Evolutionary conservation across 2,888 invertebrate genomes (phyloP).

Genomic region (Mamestra brassicae): DNA sequence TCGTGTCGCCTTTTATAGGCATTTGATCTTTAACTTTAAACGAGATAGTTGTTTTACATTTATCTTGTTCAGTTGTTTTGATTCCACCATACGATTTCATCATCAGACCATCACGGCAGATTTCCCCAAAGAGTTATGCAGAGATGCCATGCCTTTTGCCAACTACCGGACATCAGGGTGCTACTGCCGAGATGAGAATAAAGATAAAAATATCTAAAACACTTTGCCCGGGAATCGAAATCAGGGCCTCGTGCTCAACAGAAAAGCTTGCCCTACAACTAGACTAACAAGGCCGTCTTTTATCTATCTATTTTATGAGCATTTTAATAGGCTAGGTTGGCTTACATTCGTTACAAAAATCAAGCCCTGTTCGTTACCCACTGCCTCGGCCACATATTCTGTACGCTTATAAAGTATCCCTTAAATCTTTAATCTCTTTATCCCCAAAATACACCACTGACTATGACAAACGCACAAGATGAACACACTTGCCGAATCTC

Average conservation of each 20-base stretch:
- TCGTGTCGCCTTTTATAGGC: slow-evolving; percentile 30
- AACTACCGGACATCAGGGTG: no score
- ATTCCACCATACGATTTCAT: neutral
- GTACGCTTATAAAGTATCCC: neutral
- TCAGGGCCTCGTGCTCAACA: no score
- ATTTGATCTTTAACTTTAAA: slow-evolving; percentile 39
- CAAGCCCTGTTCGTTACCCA: neutral
- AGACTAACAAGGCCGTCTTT: no score
- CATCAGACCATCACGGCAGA: neutral
- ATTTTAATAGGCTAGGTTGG: no score
- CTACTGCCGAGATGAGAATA: no score
- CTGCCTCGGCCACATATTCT: neutral
- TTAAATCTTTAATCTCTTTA: neutral
- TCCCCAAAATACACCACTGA: neutral
- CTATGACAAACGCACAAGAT: neutral
- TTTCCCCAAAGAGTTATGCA: neutral
- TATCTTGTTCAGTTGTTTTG: neutral
- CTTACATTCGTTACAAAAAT: neutral
- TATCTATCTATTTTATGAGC: no score
- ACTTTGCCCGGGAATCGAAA: no score
- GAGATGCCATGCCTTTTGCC: no score
- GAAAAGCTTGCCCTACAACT: no score
- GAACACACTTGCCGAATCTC: neutral
- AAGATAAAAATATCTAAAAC: no score
- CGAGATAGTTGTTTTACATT: neutral